phyloP scores from a whole-genome alignment of 2,797 vertebrate genomes.

The Xenops minutus region DNA sequence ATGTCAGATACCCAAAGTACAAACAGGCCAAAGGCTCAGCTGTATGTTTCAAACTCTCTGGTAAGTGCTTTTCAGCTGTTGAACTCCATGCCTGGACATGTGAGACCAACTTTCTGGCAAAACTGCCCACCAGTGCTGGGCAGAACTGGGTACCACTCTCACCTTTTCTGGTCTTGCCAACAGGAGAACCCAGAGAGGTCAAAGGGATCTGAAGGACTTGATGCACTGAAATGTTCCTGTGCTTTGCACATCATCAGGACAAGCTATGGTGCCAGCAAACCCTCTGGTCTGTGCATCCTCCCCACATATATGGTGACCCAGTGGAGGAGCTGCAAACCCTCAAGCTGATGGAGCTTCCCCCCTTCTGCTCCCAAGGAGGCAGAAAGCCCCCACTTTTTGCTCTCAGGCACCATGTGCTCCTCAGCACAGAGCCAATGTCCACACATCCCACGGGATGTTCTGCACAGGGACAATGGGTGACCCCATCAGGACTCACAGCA shows the following conservation, averaged over 20 bases:
- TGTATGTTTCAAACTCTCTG: neutral
- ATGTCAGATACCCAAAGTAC: neutral
- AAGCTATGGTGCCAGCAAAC: neutral
- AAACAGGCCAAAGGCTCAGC: neutral
- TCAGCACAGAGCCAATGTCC: rapidly evolving
- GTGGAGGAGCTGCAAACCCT: neutral
- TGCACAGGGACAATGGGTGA: rapidly evolving
- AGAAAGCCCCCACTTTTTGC: neutral
- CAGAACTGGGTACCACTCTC: neutral
- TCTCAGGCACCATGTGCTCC: rapidly evolving
- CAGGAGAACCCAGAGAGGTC: neutral
- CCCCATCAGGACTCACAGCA: neutral
- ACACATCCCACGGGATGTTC: rapidly evolving
- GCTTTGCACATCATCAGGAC: neutral
- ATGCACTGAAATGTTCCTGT: neutral
- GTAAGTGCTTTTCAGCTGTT: neutral
- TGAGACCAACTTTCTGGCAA: neutral
- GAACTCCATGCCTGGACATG: neutral
- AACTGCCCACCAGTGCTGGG: neutral
- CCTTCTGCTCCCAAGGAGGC: neutral
- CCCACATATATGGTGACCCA: neutral
- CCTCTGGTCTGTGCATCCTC: neutral
- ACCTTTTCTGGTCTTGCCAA: neutral
- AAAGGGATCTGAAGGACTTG: neutral
- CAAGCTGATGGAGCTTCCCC: rapidly evolving